Conservation (phyloP, 2,888 invertebrate species). For the Lasioglossum figueresi region DNA sequence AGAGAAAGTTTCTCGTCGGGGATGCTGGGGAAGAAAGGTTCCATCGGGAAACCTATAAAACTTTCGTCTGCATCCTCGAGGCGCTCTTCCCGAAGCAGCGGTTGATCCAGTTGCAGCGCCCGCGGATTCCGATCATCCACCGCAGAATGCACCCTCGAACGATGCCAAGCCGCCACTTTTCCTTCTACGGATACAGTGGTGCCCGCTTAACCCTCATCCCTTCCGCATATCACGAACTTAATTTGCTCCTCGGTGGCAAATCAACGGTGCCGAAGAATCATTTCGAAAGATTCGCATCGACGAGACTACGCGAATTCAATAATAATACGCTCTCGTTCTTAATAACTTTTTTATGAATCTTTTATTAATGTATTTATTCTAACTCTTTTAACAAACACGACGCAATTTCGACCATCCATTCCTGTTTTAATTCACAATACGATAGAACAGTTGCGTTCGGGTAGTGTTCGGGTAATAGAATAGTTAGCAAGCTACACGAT, state of each 20-base stretch:
- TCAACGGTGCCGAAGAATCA: not conserved
- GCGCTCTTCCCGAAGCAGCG: not conserved
- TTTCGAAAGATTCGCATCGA: not conserved
- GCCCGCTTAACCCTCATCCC: not conserved
- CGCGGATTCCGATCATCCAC: conserved; percentile 36
- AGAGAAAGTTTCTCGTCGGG: not conserved
- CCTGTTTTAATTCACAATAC: not conserved
- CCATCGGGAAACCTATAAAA: not conserved
- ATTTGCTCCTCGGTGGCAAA: not conserved
- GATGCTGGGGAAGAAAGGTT: not conserved
- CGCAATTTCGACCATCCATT: not conserved
- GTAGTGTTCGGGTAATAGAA: too few species aligned
- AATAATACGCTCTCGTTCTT: not conserved
- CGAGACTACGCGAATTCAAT: not conserved
- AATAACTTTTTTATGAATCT: not conserved
- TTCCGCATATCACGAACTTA: not conserved
- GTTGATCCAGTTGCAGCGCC: conserved; percentile 3
- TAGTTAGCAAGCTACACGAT: too few species aligned
- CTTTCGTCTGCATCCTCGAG: conserved; percentile 10
- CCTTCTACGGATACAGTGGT: not conserved
- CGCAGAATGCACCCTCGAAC: conserved; percentile 28
- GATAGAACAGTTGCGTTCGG: too few species aligned
- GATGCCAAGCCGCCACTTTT: conserved; percentile 20
- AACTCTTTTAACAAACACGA: not conserved
- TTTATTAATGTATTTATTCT: not conserved